phyloP scores from a whole-genome alignment of 2,888 invertebrate species.

The Limnephilus auricula region DNA sequence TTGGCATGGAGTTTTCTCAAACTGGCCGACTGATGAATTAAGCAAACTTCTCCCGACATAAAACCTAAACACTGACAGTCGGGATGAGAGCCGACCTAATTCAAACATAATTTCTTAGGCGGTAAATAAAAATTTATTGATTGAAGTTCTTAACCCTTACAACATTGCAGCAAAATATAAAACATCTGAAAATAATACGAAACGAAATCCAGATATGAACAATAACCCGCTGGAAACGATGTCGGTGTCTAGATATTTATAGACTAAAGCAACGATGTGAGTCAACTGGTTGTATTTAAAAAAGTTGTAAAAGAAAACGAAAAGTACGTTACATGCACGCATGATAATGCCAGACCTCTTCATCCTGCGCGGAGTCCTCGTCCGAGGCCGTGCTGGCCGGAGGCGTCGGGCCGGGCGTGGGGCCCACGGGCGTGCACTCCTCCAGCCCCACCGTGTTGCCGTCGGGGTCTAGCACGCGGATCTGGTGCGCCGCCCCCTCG shows the following conservation, averaged over 20 bases:
- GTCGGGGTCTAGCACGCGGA: constrained; percentile 63
- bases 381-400: constrained; percentile 19
- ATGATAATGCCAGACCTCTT: constrained; percentile 46
- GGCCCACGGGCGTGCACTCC: constrained; percentile 56
- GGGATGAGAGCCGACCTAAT: neutral
- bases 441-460: constrained; percentile 61
- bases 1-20: neutral
- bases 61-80: neutral
- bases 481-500: constrained; percentile 49
- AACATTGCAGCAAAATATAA: neutral
- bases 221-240: neutral
- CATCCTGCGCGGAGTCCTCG: constrained; percentile 52
- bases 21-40: neutral
- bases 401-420: neutral
- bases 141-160: neutral
- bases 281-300: neutral
- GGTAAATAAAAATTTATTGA: neutral
- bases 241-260: neutral
- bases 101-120: neutral
- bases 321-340: constrained; percentile 2
- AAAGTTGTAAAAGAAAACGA: neutral
- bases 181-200: neutral
- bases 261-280: neutral
- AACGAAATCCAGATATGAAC: too few species aligned
- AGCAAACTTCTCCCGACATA: neutral